Evolutionary conservation across 2,888 invertebrate genomes (phyloP), one percentile per base, ranked within the genome.

Genomic region (Argyresthia goedartella): DNA sequence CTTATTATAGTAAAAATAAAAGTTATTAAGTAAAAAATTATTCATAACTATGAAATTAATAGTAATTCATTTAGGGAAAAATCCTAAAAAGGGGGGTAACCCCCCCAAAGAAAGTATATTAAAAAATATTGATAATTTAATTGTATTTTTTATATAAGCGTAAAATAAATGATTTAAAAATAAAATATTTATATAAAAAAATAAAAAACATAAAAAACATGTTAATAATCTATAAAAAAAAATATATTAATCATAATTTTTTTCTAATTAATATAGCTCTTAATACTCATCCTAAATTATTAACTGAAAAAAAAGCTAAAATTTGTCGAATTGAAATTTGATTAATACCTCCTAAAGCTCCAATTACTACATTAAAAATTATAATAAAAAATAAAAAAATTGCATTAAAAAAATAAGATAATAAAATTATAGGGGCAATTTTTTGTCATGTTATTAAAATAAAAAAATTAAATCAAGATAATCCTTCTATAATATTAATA

Each of bases 401-500:
- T 62, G 69, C 70, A 68, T 76, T 73, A 64, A 73, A 67, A 67
- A 76, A 75, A 69, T 87, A 88, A 50, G 81, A 85, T 46, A 89
- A 61, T 64, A 89, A 59, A 70, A 89, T 80, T 78, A 90, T 73
- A 1, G 90, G 90, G 41, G 88, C 81, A 78, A 90, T 86, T 89
- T 91, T 91, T 89, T 91, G 90, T 81, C 89, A 90, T 0, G 88
- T 88, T 76, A 89, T 76, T 79, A 90, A 68, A 65, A 90, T 74
- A 64, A 89, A 71, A 55, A 75, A 69, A 73, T 88, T 89, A 58
- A 81, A 68, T 89, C 89, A 90, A 34, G 69, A 74, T 79, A 90
- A 60, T 1, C 88, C 89, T 79, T 88, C 88, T 61, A 88, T 81
- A 66, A 90, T 79, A 76, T 85, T 87, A 0, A 88, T 88, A 16